phyloP scores from a whole-genome alignment of 2,888 invertebrate genomes.

The Blastobasis lacticolella region DNA sequence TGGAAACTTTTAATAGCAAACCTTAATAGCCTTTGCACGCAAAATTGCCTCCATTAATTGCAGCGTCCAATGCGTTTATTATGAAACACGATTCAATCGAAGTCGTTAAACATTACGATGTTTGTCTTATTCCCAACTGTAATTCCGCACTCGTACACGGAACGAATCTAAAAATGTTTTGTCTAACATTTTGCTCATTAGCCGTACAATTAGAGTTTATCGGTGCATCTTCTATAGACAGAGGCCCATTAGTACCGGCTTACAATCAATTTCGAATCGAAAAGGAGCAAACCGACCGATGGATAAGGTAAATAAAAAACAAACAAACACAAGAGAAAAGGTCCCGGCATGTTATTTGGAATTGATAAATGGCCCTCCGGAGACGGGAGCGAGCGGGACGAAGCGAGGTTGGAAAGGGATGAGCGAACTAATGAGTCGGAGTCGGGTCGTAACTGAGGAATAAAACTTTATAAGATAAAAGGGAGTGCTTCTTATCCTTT shows the following conservation, averaged over 20 bases:
- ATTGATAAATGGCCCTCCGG: conserved; percentile 71
- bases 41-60: conserved; percentile 54
- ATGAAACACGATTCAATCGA: conserved; percentile 37
- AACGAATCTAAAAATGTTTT: conserved; percentile 25
- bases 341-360: conserved; percentile 72
- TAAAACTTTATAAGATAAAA: conserved; percentile 58
- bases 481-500: conserved; percentile 59
- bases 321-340: conserved; percentile 67
- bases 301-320: conserved; percentile 70
- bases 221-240: conserved; percentile 55
- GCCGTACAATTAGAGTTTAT: conserved; percentile 53
- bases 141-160: conserved; percentile 27
- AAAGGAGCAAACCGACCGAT: conserved; percentile 55
- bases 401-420: conserved; percentile 51
- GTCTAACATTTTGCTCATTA: conserved; percentile 46
- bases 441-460: conserved; percentile 45
- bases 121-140: conserved; percentile 30
- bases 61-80: conserved; percentile 33
- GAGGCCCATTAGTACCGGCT: conserved; percentile 59
- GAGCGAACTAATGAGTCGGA: conserved; percentile 58
- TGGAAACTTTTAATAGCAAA: conserved; percentile 51
- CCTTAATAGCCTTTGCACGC: conserved; percentile 51
- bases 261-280: conserved; percentile 69
- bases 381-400: conserved; percentile 53
- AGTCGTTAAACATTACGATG: conserved; percentile 26